Conservation (phyloP, 1,140 invertebrate genomes). For the Drepana arcuata region DNA sequence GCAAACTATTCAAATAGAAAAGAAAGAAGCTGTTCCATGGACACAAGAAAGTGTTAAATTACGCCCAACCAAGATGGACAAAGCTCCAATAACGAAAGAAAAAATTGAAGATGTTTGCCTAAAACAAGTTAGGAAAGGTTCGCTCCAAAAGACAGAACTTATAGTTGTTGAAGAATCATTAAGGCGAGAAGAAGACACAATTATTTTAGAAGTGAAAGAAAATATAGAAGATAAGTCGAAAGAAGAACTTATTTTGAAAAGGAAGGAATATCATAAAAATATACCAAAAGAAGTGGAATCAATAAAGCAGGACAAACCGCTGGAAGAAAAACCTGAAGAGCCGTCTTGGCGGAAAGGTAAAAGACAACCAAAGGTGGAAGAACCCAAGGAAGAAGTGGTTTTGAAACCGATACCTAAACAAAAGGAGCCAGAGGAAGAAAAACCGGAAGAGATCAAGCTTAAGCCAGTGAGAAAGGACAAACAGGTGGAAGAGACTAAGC, state of each 20-base stretch:
- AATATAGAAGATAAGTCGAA: constrained; percentile 2
- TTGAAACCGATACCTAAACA: constrained; percentile 17
- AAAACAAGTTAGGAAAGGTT: constrained; percentile 29
- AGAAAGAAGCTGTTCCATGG: constrained; percentile 49
- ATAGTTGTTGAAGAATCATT: constrained; percentile 36
- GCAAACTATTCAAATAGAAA: constrained; percentile 10
- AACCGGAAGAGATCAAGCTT: constrained; percentile 2
- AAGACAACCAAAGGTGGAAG: constrained; percentile 7
- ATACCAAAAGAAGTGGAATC: constrained; percentile 11
- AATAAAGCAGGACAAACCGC: constrained; percentile 20
- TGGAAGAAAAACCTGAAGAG: constrained; percentile 9
- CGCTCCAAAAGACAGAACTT: constrained; percentile 25
- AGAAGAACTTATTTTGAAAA: background rate
- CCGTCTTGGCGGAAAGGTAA: constrained; percentile 7
- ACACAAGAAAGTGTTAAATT: constrained; percentile 73
- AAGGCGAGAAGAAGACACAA: constrained; percentile 42
- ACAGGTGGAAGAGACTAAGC: background rate
- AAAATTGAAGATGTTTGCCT: constrained; percentile 38
- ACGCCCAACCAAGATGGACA: constrained; percentile 68
- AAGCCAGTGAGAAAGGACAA: constrained; percentile 18
- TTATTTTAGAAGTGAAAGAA: constrained; percentile 38
- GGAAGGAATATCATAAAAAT: constrained; percentile 1
- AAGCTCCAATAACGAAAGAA: constrained; percentile 30
- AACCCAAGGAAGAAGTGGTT: constrained; percentile 17
- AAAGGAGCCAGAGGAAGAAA: constrained; percentile 7